Conservation (phyloP, 30 jellyfish, hydroid and myxozoan species). For the Catostylus mosaicus region DNA sequence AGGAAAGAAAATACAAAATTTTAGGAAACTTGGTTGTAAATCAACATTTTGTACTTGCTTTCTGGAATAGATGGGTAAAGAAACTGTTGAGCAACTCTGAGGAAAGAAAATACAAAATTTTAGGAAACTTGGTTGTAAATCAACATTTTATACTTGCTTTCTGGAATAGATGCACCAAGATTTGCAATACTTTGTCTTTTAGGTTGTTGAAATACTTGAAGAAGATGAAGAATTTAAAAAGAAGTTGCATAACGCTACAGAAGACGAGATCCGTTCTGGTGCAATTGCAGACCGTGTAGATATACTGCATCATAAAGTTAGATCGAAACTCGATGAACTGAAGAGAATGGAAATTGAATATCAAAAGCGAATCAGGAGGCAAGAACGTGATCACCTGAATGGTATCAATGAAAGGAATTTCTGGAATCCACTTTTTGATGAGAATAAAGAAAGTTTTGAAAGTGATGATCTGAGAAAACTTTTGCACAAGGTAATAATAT, state of each 20-base stretch:
- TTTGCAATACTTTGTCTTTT: no score
- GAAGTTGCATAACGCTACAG: constrained; percentile 84
- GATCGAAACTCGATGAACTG: constrained; percentile 85
- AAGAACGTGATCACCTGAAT: constrained; percentile 71
- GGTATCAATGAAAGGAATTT: constrained; percentile 78
- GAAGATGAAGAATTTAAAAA: constrained; percentile 82
- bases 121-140: no score
- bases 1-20: no score
- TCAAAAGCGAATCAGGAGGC: constrained; percentile 74
- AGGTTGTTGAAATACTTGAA: constrained; percentile 85
- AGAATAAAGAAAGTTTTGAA: constrained; percentile 74
- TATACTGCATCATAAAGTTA: constrained; percentile 57
- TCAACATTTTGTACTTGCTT: no score
- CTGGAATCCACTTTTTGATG: constrained; percentile 93
- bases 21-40: no score
- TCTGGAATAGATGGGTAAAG: no score
- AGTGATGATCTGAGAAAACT: constrained; percentile 77
- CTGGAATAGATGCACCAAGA: no score
- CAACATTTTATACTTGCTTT: no score
- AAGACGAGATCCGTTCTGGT: constrained; percentile 87
- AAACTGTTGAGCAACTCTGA: no score
- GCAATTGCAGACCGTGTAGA: constrained; percentile 79
- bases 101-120: no score
- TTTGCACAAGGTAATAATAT: constrained; percentile 86
- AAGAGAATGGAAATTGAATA: constrained; percentile 91